Conservation (phyloP, 2,113 vertebrate species). For the Rhagologus leucostigma region DNA sequence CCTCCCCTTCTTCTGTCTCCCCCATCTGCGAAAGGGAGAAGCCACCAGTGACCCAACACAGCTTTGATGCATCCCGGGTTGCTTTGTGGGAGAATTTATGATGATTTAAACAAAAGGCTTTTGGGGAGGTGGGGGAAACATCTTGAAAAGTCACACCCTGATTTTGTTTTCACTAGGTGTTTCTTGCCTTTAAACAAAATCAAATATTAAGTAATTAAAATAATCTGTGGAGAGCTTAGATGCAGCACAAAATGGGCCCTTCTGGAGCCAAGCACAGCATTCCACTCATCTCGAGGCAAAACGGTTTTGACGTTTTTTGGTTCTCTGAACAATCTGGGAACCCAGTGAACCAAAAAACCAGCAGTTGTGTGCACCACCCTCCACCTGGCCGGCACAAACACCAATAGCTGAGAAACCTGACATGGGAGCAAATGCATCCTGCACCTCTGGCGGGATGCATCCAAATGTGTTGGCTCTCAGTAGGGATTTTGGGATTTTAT, state of each 20-base stretch:
- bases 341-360: background rate
- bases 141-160: background rate
- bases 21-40: background rate
- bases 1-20: background rate
- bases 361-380: background rate
- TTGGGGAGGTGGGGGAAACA: fast-evolving
- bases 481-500: background rate
- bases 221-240: background rate
- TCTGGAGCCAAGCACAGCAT: background rate
- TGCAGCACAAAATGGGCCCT: background rate
- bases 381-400: background rate
- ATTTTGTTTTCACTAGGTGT: background rate
- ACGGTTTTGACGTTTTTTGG: background rate
- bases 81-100: background rate
- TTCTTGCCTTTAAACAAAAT: background rate
- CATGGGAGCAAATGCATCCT: background rate
- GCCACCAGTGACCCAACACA: background rate
- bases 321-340: slow-evolving; percentile 9
- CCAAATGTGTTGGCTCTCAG: background rate
- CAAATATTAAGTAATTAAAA: background rate
- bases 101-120: background rate
- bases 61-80: background rate
- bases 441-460: background rate
- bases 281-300: background rate
- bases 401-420: background rate